Evolutionary conservation across 2,888 invertebrate genomes (phyloP), one percentile per base, ranked within the genome.

Genomic region (Xestia rhomboidea): DNA sequence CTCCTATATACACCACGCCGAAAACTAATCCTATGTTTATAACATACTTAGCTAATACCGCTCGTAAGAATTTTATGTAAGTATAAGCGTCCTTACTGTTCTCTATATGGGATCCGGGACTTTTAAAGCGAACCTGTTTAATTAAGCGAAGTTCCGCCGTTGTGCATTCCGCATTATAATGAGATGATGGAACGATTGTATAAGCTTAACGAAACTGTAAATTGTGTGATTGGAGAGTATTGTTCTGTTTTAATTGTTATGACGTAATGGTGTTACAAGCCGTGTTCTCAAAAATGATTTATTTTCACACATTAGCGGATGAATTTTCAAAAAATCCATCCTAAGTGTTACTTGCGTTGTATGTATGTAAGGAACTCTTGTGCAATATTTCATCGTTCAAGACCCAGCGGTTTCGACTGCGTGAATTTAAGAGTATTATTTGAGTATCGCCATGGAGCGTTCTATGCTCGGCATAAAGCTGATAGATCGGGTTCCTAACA

Each of bases 81-180:
- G 73, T 69, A 71, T 69, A 76, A 30, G 69, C 75, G 41, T 68
- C 77, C 73, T 68, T 76, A 79, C 70, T 73, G 68, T 82, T 77
- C 85, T 84, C n/a, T 82, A 79, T 81, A 88, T 69, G 87, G 87
- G 11, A 46, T 38, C 51, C 66, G 60, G 44, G 70, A 82, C 78
- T 78, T 87, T 85, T 83, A 79, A 79, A 78, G 80, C 75, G 73
- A 73, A 76, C 76, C 63, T 72, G 71, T 76, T 87, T 87, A 88
- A 85, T 85, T 87, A 87, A 87, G 77, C 78, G 79, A 66, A 7
- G 63, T 41, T 27, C 66, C 38, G 27, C 68, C 71, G 76, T 63
- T 84, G 81, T 79, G 67, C 60, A 79, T 77, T 27, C 60, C 11
- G 86, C 81, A 76, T 87, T 86, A 80, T 79, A 88, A 88, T 82